Base-by-base conservation (phyloP, 1,140 invertebrate species). In the Sesamia nonagrioides region DNA sequence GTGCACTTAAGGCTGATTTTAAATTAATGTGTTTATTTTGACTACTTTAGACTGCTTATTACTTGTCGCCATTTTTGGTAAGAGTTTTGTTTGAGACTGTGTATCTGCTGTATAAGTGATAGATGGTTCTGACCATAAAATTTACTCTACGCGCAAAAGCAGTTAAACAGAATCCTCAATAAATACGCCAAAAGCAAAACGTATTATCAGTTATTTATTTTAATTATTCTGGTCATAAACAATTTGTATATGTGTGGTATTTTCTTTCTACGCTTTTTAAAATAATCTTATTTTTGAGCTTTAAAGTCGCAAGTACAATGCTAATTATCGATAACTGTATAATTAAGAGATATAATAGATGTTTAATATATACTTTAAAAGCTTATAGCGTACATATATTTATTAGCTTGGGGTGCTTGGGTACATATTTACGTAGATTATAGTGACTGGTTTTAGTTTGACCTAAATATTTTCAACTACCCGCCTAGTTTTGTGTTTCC, bases 321-420 rank as follows among this genome's bases (percentile, higher is more conserved):
- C 83, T 88, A 84, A 87, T 83, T 82, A 81, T 58, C 21, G 11
- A 58, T 58, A 27, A 27, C 15, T 58, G 63, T 77, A 87, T 88
- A 86, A 80, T 86, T 85, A 84, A 83, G 48, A 86, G 56, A 75
- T 74, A 42, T 63, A 77, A 84, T 84, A 84, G 73, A 80, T 83
- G 80, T 82, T 79, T 91, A 90, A 87, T 85, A 91, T 91, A 89
- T 89, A 79, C 79, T 88, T 89, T 90, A 84, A 78, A 66, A 72
- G 87, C 84, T 85, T 90, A 83, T 71, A 84, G 86, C 84, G 81
- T 88, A 86, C 89, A 91, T 90, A 86, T 92, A 91, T 90, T 90
- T 89, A 90, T 88, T 88, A 71, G 88, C 88, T 90, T 93, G 81
- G 85, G 91, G 91, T 94, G 91, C 90, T 92, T 93, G 91, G 91